Evolutionary conservation across 2,797 vertebrate species (phyloP), one percentile per base, ranked within the genome.

Genomic region (Phrynocephalus forsythii): DNA sequence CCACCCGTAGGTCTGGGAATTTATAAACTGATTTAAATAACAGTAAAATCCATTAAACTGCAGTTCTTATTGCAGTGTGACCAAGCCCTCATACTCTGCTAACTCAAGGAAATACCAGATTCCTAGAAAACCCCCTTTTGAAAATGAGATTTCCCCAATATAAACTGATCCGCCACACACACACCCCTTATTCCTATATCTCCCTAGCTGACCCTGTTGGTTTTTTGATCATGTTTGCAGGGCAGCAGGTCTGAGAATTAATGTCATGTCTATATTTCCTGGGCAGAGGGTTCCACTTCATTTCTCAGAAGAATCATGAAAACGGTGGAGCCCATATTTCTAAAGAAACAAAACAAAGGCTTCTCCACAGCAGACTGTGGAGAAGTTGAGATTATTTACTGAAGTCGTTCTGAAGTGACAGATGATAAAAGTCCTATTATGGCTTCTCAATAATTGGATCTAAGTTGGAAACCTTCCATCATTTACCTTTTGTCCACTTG

Each of bases 341-440:
- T 82, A 82, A 91, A 84, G 24, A 26, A 44, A 78, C 38, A 22
- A 16, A 13, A 63, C 44, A 16, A 28, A 28, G 30, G 24, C 1
- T 48, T 90, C 78, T 75, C 66, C 73, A 78, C 83, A 86, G 44
- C 38, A 71, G 71, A 75, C 88, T 90, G 28, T 13, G 28, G 90
- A 94, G 92, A 89, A 78, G 87, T 87, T 82, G 79, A 87, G 87
- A 69, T 67, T 91, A 90, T 93, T 93, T 93, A 87, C 79, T 89
- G 80, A 83, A 82, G 33, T 24, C 68, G 71, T 90, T 91, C 86
- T 85, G 66, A 91, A 88, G 30, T 0, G 1, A 89, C 84, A 93
- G 88, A 84, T 89, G 89, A 92, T 94, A 92, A 91, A 94, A 88
- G 87, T 95, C 86, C 86, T 71, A 88, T 93, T 92, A 92, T 80